Evolutionary conservation across 2,888 invertebrate species (phyloP).

Genomic region (Lobophora halterata): DNA sequence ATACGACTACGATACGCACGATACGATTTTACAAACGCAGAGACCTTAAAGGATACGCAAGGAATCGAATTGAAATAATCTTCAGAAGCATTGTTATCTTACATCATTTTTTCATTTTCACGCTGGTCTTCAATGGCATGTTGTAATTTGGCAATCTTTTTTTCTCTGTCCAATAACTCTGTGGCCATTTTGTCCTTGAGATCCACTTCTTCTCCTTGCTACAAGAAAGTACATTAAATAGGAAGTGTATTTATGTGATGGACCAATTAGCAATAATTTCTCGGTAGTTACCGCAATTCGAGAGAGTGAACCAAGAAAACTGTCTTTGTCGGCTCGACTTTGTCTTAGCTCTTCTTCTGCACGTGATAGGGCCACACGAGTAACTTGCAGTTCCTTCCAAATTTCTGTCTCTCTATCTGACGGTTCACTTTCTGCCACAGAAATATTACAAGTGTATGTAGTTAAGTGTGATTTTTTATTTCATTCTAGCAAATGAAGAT

Average conservation of each 20-base stretch:
- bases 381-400: constrained; percentile 72
- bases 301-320: constrained; percentile 68
- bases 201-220: constrained; percentile 61
- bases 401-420: constrained; percentile 71
- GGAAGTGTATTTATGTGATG: neutral
- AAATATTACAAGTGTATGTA: neutral
- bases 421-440: constrained; percentile 57
- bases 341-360: constrained; percentile 64
- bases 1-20: too few relatives aligned
- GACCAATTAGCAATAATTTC: neutral
- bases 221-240: neutral
- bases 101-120: constrained; percentile 64
- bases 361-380: constrained; percentile 51
- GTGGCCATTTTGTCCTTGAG: constrained; percentile 61
- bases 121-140: constrained; percentile 53
- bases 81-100: constrained; percentile 19
- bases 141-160: constrained; percentile 58
- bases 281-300: constrained; percentile 65
- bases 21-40: too few relatives aligned
- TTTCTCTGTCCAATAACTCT: constrained; percentile 62
- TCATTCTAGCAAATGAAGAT: neutral
- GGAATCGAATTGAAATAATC: neutral
- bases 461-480: neutral
- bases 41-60: too few relatives aligned
- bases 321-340: constrained; percentile 72